Evolutionary conservation across 2,797 vertebrate species (phyloP), one percentile per base, ranked within the genome.

Genomic region (Dendrocincla tyrannina): DNA sequence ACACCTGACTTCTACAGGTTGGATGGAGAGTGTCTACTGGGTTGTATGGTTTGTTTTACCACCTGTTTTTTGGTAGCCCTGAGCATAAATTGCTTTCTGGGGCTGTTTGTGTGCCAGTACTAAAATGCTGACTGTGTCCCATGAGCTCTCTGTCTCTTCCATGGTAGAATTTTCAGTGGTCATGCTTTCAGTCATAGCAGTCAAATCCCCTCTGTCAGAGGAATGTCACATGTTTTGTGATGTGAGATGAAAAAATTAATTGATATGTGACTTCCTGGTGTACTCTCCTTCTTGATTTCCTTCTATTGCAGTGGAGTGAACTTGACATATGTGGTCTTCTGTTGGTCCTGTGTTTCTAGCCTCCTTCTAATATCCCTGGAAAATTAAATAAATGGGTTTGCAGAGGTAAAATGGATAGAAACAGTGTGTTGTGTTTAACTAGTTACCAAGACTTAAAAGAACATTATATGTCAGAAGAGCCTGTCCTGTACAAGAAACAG

Each of bases 111-210:
- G 7, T 39, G 10, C 12, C 19, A 53, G 5, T 53, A 20, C 11
- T 11, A 25, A 17, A 25, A 72, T 1, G 1, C 4, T 10, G 2
- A 25, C 33, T 6, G 1, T 19, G 33, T 28, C 37, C 17, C 23
- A 17, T 67, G 39, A 91, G 27, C 5, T 67, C 7, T 85, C 50
- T 79, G 19, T 83, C 11, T 46, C 27, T 66, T 74, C 27, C 10
- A 2, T 28, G 18, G 9, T 37, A 59, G 30, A 63, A 46, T 79
- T 76, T 87, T 55, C 63, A 72, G n/a, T 49, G 39, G 7, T 33
- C 16, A 2, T 62, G 20, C 53, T 82, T 82, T 72, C 58, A 75
- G 44, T 58, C 23, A 49, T 6, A 53, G 49, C 25, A 75, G 16
- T 50, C 39, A 72, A 81, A 85, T 47, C 11, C 1, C 11, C 30